Percentiles rank a stretch among this genome's conserved stretches.
phyloP scores from a whole-genome alignment of 1,140 invertebrate genomes.

The Drosophila bifasciata region DNA sequence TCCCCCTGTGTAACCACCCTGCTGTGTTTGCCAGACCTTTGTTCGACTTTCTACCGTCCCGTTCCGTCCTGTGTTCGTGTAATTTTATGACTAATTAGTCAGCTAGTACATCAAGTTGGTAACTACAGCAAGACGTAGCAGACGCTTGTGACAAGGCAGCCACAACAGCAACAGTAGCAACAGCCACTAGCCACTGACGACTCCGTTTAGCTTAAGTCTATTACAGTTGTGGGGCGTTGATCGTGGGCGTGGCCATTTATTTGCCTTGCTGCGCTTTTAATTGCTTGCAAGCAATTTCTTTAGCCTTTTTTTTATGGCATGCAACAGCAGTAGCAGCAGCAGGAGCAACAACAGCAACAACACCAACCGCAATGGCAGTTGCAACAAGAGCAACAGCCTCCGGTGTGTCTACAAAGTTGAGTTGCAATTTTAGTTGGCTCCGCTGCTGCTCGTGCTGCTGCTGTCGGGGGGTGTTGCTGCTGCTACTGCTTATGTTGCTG shows the following conservation, averaged over 20 bases:
- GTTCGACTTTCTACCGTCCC: constrained; percentile 25
- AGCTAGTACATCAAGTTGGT: constrained; percentile 74
- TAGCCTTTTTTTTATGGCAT: constrained; percentile 69
- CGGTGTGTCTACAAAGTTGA: constrained; percentile 76
- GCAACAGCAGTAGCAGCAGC: constrained; percentile 40
- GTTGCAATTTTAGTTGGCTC: constrained; percentile 70
- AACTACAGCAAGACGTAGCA: constrained; percentile 61
- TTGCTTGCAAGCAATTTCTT: constrained; percentile 68
- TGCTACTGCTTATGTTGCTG: too few relatives aligned
- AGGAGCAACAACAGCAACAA: constrained; percentile 21
- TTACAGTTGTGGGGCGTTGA: constrained; percentile 51
- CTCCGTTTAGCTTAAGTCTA: constrained; percentile 68
- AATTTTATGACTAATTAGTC: constrained; percentile 81
- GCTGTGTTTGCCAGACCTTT: constrained; percentile 59
- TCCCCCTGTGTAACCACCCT: constrained; percentile 29
- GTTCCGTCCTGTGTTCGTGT: constrained; percentile 50
- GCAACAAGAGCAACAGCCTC: constrained; percentile 50
- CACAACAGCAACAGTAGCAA: background rate
- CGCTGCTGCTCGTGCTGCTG: constrained; percentile 36
- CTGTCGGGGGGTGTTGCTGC: constrained; percentile 23
- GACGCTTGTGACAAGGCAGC: background rate
- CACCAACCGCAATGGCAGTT: constrained; percentile 15
- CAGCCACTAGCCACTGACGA: constrained; percentile 20
- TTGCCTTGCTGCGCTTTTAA: constrained; percentile 78
- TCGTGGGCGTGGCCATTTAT: constrained; percentile 70